Base-by-base conservation (phyloP, 2,797 vertebrate species). In the Gambusia yucatana region DNA sequence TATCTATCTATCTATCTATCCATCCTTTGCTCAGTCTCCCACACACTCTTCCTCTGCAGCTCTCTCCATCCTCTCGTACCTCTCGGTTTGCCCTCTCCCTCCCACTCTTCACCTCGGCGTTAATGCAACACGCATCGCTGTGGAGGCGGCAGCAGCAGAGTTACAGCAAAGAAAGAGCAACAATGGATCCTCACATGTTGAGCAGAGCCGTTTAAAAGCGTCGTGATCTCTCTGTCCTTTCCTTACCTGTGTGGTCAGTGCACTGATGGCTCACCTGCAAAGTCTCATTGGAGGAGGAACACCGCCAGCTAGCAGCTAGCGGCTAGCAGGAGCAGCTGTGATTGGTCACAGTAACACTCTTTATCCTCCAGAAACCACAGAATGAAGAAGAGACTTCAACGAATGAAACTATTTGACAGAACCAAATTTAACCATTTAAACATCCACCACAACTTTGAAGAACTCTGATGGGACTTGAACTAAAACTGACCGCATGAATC, bases 61-160 rank as follows among this genome's bases (percentile, higher is more conserved):
- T 90, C 91, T 92, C 87, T 92, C 87, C 85, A 90, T 94, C 84
- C 91, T 92, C 90, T 89, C 82, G 84, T 87, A 90, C 88, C 86
- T 92, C 90, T 93, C 87, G 85, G 87, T 89, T 88, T 94, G 93
- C 88, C 94, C 94, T 94, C 90, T 92, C 76, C 93, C 94, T 93
- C 94, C 94, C 92, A 95, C 93, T 92, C 94, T 76, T 92, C 92
- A 93, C 92, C 94, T 94, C 86, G 50, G 69, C 80, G 76, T 92
- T 93, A 94, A 94, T 90, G 92, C 91, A 93, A 92, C 90, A 90
- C 82, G 80, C 91, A 93, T 90, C 89, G 73, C 65, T 89, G 93
- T 93, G 93, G 88, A 89, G 89, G 91, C 87, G 83, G 90, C 73
- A 83, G 91, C 72, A 83, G 72, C 73, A 92, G 82, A 84, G 82